A percentile compares a stretch with the other conserved stretches of the same genome.
Evolutionary conservation across 2,888 invertebrate species (phyloP).

Genomic region (Cinara cedri): DNA sequence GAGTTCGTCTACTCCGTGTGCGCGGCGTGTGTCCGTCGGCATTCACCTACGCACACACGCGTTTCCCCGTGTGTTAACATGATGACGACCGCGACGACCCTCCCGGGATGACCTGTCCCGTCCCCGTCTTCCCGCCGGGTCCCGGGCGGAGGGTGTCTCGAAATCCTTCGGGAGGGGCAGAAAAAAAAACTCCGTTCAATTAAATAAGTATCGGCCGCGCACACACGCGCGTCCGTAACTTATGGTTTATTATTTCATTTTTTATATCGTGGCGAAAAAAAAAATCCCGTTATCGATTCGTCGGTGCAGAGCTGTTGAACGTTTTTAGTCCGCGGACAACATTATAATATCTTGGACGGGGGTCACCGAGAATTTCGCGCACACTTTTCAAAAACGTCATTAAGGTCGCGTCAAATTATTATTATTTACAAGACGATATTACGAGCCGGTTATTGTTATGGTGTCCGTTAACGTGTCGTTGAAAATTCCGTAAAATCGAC

Average conservation of each 20-base stretch:
- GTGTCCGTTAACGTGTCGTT: too few species aligned
- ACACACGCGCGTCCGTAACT: background rate
- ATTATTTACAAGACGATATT: too few species aligned
- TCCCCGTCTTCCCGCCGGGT: too few species aligned
- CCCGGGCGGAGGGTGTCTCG: background rate
- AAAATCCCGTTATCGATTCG: conserved; percentile 20
- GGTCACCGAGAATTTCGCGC: too few species aligned
- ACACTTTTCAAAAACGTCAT: too few species aligned
- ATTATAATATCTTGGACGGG: too few species aligned
- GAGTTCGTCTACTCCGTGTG: background rate
- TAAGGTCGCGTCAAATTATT: too few species aligned
- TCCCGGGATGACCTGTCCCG: too few species aligned
- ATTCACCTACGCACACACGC: background rate
- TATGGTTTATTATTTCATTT: background rate
- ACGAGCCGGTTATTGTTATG: too few species aligned
- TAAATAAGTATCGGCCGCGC: background rate
- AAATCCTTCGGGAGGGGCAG: too few species aligned
- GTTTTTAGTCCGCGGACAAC: too few species aligned
- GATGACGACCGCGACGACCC: background rate
- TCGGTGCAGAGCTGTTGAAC: background rate
- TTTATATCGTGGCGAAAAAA: background rate
- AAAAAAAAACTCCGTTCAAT: conserved; percentile 20
- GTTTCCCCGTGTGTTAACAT: background rate
- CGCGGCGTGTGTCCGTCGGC: background rate
- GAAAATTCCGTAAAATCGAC: too few species aligned